Conservation (phyloP, 2,113 vertebrate species). For the Neomonachus schauinslandi region DNA sequence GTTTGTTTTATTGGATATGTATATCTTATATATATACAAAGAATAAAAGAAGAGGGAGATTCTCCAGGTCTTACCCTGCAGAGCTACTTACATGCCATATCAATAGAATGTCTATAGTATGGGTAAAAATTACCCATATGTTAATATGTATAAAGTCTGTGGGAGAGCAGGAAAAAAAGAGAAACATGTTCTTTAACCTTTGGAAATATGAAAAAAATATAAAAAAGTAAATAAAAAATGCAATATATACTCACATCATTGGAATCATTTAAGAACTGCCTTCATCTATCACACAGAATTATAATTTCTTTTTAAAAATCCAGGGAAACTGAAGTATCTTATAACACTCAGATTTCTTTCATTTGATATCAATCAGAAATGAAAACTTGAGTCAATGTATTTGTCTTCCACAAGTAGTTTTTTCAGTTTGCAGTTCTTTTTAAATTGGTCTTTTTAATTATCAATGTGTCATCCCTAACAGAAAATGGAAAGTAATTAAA, state of each 20-base stretch:
- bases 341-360: neutral
- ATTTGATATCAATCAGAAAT: neutral
- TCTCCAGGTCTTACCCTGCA: neutral
- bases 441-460: neutral
- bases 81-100: neutral
- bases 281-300: neutral
- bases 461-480: neutral
- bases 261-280: neutral
- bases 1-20: neutral
- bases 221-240: neutral
- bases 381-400: neutral
- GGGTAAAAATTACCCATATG: neutral
- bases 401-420: neutral
- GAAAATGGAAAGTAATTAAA: neutral
- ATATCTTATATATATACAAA: neutral
- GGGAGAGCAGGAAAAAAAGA: neutral
- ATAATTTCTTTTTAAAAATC: neutral
- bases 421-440: neutral
- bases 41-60: neutral
- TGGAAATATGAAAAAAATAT: neutral
- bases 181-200: neutral
- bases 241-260: neutral
- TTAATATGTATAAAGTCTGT: neutral
- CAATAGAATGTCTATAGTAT: neutral
- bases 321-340: neutral